These are phyloP conservation scores for Pteromalus puparum DNA, from an alignment of 1,140 invertebrate species.

Conservation along the genomic window DNA sequence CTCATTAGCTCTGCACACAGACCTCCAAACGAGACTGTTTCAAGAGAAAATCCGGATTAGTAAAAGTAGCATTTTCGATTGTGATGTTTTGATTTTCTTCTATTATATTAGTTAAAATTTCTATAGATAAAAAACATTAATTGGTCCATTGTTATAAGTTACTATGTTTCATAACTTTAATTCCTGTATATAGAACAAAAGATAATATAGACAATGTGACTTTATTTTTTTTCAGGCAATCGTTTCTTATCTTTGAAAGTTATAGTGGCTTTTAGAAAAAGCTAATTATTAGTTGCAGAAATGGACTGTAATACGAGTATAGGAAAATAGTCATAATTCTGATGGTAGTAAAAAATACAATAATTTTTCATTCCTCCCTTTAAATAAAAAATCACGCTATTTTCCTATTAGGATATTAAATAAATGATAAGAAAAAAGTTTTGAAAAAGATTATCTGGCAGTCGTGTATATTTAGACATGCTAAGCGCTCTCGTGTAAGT, in stretches of 20 bases:
- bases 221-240: too few relatives aligned
- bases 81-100: background rate
- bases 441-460: conserved; percentile 53
- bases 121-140: background rate
- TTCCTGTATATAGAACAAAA: too few relatives aligned
- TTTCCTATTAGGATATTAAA: background rate
- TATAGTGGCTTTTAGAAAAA: background rate
- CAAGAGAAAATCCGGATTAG: conserved; percentile 18
- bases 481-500: background rate
- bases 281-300: background rate
- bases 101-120: background rate
- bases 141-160: too few relatives aligned
- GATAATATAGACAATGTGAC: too few relatives aligned
- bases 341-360: too few relatives aligned
- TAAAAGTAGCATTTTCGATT: background rate
- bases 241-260: too few relatives aligned
- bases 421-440: conserved; percentile 51
- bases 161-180: too few relatives aligned
- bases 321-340: background rate
- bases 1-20: conserved; percentile 70
- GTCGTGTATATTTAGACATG: conserved; percentile 59
- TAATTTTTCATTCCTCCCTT: too few relatives aligned
- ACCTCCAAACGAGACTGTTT: conserved; percentile 33
- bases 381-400: too few relatives aligned
- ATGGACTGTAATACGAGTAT: too few relatives aligned